Conservation (phyloP, 2,888 invertebrate genomes). For the Chymomyza amoena region DNA sequence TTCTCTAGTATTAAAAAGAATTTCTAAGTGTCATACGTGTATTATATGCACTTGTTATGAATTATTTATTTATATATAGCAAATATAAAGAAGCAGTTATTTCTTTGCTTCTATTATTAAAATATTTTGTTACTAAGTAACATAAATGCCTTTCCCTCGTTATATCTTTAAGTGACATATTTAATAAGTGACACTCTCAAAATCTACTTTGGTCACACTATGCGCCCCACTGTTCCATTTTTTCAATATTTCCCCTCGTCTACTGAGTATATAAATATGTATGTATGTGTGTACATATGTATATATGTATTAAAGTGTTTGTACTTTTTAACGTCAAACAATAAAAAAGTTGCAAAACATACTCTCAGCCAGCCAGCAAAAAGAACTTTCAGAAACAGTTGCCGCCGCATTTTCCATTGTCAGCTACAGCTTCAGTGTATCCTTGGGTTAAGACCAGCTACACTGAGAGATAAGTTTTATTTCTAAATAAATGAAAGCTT, state of each 20-base stretch:
- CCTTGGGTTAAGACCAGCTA: conserved; percentile 20
- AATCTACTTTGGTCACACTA: too few relatives aligned
- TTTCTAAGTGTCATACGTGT: too few relatives aligned
- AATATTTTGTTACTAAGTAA: too few relatives aligned
- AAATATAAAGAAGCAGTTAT: too few relatives aligned
- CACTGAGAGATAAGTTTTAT: background rate
- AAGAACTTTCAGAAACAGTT: conserved; percentile 50
- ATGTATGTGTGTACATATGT: conserved; percentile 27
- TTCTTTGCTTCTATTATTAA: too few relatives aligned
- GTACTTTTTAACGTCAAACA: conserved; percentile 55
- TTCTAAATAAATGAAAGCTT: background rate
- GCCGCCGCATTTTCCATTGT: conserved; percentile 1
- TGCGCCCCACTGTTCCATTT: background rate
- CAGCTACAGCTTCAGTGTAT: background rate
- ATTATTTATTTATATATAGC: too few relatives aligned
- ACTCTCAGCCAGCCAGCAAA: conserved; percentile 53
- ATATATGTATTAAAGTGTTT: conserved; percentile 25
- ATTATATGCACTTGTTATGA: too few relatives aligned
- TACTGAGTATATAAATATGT: conserved; percentile 15
- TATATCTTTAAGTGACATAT: too few relatives aligned
- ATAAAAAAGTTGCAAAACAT: conserved; percentile 62
- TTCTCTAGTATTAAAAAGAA: too few relatives aligned
- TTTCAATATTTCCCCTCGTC: background rate
- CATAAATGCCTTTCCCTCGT: too few relatives aligned
- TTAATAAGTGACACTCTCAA: too few relatives aligned